Evolutionary conservation across 35 echinoderm and acorn worm genomes (phyloP), one percentile per base, ranked within the genome.

Genomic region (Holothuria glaberrima): DNA sequence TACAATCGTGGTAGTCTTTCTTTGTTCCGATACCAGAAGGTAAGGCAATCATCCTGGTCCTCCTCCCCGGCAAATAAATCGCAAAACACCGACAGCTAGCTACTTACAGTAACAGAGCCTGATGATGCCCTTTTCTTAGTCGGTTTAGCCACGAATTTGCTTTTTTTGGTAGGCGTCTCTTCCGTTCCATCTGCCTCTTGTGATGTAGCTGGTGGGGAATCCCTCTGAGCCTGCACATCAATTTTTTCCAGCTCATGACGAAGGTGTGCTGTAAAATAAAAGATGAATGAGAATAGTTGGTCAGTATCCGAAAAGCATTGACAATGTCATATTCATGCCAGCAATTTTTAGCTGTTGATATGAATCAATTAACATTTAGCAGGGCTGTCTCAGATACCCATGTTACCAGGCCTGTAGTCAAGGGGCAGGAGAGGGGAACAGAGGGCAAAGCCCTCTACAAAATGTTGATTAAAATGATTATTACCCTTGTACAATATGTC

Each of bases 1-100:
- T 24, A 30, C 4, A 87, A 28, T 35, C 57, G 71, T 0, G 58
- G 45, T 0, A 54, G 50, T 59, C 75, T 41, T 19, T 30, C 7
- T 36, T 26, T 75, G 35, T 89, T 35, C 22, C 22, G n/a, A 12
- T 4, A 48, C 86, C 86, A 89, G 50, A 89, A 89, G 10, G 19
- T 48, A 1, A 77, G 31, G 32, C 73, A 77, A n/a, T 77, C 73
- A 2, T 77, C 73, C 0, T 77, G 30, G n/a, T 35, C 73, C 21
- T 77, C 73, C 1, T 45, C 73, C 1, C 2, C 7, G 2, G 2
- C 30, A 3, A 20, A 14, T 27, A 64, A 4, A 4, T 3, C 60
- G 13, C 12, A 14, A 14, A 5, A 64, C 12, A 12, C 3, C 2
- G 60, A 64, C 60, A 64, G 13, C 12, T 64, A 20, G 19, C 60